Conservation (phyloP, 2,888 invertebrate genomes). For the Amiota mariae region DNA sequence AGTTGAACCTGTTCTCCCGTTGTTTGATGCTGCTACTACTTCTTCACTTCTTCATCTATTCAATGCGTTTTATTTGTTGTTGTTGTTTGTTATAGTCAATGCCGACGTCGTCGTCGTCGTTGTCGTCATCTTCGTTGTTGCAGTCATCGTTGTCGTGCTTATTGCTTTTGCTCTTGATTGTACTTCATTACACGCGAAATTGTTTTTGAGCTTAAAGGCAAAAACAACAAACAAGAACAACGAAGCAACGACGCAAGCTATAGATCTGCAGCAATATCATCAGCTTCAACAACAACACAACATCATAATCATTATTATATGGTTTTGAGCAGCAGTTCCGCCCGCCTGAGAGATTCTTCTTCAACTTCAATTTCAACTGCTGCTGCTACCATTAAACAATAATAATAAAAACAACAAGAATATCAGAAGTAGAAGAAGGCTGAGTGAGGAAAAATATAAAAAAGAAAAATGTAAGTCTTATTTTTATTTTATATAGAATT, state of each 20-base stretch:
- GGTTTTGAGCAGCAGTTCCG: background rate
- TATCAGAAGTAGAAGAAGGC: background rate
- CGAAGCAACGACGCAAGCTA: background rate
- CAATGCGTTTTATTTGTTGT: background rate
- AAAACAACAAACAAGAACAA: too few species aligned
- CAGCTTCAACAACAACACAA: background rate
- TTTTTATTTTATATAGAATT: slow-evolving; percentile 41
- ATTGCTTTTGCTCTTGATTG: slow-evolving; percentile 16
- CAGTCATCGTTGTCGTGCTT: slow-evolving; percentile 7
- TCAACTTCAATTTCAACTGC: background rate
- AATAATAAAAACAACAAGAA: background rate
- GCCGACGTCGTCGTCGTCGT: background rate
- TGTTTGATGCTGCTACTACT: slow-evolving; percentile 7
- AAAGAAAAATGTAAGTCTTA: slow-evolving; percentile 55
- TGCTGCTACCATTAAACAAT: background rate
- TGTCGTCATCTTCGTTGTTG: background rate
- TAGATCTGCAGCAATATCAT: background rate
- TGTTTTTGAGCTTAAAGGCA: slow-evolving; percentile 9
- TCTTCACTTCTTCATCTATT: slow-evolving; percentile 10
- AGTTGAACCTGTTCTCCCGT: slow-evolving; percentile 33
- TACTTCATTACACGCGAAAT: slow-evolving; percentile 26
- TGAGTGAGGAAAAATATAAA: background rate
- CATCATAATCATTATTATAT: background rate
- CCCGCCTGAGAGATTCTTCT: background rate
- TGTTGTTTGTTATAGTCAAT: background rate